Conservation (phyloP, 2,888 invertebrate genomes). For the Cactoblastis cactorum region DNA sequence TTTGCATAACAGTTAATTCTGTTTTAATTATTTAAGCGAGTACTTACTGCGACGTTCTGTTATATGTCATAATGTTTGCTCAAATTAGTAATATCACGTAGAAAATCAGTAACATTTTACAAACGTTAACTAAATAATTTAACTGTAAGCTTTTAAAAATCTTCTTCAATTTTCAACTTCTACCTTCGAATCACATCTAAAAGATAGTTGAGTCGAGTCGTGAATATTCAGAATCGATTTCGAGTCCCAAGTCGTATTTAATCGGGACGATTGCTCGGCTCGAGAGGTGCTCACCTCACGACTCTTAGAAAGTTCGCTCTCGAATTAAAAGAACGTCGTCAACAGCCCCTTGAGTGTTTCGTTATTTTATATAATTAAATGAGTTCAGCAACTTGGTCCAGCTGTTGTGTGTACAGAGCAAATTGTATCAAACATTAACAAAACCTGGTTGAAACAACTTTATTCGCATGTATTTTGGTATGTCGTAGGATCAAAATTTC, state of each 20-base stretch:
- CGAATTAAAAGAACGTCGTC: constrained; percentile 4
- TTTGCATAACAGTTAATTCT: constrained; percentile 5
- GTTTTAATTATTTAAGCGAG: background rate
- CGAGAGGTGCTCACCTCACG: background rate
- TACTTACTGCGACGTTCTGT: background rate
- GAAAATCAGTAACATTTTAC: too few species aligned
- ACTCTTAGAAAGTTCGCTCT: constrained; percentile 7
- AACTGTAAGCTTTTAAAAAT: background rate
- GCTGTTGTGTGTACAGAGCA: background rate
- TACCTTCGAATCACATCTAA: background rate
- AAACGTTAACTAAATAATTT: too few species aligned
- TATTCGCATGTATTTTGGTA: too few species aligned
- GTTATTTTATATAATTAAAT: constrained; percentile 6
- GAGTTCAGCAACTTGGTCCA: background rate
- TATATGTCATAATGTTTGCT: too few species aligned
- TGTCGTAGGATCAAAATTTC: too few species aligned
- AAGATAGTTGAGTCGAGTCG: constrained; percentile 1
- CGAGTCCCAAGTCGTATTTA: constrained; percentile 6
- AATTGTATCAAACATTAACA: background rate
- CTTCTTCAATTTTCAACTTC: background rate
- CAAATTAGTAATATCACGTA: too few species aligned
- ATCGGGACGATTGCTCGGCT: constrained; percentile 12
- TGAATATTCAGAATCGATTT: constrained; percentile 12
- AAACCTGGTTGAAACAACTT: background rate
- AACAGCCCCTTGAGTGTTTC: background rate